Evolutionary conservation across 1,140 invertebrate species (phyloP), one percentile per base, ranked within the genome.

Genomic region (Matsumurasca onukii): DNA sequence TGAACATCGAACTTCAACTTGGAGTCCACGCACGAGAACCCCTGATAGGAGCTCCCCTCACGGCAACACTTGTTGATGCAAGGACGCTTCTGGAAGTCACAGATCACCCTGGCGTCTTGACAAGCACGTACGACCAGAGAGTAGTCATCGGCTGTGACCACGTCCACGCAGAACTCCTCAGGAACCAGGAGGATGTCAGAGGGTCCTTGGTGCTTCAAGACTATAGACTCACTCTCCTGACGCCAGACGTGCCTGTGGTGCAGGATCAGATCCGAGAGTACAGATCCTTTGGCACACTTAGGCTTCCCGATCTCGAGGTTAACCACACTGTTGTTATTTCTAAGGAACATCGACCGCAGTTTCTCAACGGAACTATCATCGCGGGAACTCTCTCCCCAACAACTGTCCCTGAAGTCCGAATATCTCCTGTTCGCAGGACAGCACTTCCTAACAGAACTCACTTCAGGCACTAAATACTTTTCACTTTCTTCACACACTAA

Each of bases 81-180:
- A 15, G 70, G 68, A 0, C 59, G 24, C 12, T 17, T 24, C 15
- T 61, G 63, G 1, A 48, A 27, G 27, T 57, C 27, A 31, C 71
- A 72, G 9, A 59, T 34, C 2, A 70, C 13, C 25, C 30, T 39
- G 12, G 34, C 49, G 20, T 64, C 59, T 29, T 66, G 49, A 45
- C 71, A 72, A 12, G 69, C 67, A 20, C 69, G 45, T n/a, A 72
- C 63, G 1, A 70, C 69, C 30, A 72, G 30, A 15, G 52, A 45
- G 27, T 68, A 62, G 12, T 39, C 20, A 17, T 66, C 67, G 22
- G 68, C 69, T 0, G 69, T 70, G 15, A 25, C 24, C 31, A 68
- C 48, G 52, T 72, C 71, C 30, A 72, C 66, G 30, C 71, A 72
- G 5, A 70, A 62, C n/a, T 68, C 67, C 20, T 72, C 69, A n/a